These are phyloP conservation scores for Ciconia stormi DNA, from an alignment of 2,113 vertebrate species.

Conservation along the genomic window DNA sequence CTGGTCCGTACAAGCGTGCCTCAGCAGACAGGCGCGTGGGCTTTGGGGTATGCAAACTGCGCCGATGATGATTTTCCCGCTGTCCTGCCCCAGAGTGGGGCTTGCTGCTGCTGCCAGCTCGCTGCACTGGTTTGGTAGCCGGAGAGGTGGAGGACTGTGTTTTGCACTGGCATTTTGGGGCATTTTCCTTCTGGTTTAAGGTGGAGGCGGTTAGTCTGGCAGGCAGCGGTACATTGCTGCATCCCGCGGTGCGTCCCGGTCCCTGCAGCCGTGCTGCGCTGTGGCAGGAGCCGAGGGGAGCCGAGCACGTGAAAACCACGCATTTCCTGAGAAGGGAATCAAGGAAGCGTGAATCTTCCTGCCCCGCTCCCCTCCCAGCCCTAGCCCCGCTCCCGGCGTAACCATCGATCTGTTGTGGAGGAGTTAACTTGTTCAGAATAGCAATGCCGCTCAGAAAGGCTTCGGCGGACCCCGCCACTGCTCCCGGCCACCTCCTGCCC, in stretches of 20 bases:
- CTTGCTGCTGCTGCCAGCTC: rapidly evolving
- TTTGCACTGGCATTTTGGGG: not conserved
- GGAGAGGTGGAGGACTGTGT: not conserved
- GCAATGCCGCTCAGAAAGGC: not conserved
- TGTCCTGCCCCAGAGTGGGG: not conserved
- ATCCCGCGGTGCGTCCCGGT: rapidly evolving
- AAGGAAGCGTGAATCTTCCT: not conserved
- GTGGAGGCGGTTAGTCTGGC: not conserved
- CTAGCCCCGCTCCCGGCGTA: not conserved
- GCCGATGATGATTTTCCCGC: rapidly evolving
- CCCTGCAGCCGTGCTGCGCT: rapidly evolving
- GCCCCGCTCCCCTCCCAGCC: not conserved
- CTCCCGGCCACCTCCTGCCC: not conserved
- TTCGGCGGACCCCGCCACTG: not conserved
- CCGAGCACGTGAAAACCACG: not conserved
- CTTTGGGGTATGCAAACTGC: not conserved
- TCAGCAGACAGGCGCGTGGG: rapidly evolving
- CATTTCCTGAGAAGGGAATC: not conserved
- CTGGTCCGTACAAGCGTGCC: rapidly evolving
- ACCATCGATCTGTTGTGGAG: slow-evolving; percentile 13
- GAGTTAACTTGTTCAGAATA: slow-evolving; percentile 43
- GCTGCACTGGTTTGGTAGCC: rapidly evolving
- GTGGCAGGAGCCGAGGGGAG: not conserved
- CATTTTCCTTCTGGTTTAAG: not conserved
- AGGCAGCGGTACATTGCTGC: not conserved